Conservation (phyloP, 1,140 invertebrate genomes). For the Zaprionus camerounensis region DNA sequence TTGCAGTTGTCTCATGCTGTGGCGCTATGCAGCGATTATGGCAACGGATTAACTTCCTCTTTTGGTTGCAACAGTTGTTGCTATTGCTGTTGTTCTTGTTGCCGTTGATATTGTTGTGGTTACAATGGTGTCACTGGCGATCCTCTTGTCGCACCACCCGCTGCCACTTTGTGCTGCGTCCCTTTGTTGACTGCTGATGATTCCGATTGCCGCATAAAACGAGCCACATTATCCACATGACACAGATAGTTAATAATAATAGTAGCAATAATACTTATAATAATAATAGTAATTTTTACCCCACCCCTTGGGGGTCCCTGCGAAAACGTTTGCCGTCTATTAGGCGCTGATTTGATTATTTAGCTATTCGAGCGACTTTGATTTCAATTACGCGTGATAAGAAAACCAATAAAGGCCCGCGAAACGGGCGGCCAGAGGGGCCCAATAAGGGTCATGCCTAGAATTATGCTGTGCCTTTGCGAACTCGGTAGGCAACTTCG, state of each 20-base stretch:
- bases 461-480: conserved; percentile 43
- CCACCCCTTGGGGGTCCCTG: background rate
- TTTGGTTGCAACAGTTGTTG: conserved; percentile 31
- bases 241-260: conserved; percentile 46
- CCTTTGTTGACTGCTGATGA: conserved; percentile 39
- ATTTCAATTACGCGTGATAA: conserved; percentile 36
- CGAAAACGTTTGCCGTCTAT: conserved; percentile 45
- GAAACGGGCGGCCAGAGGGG: background rate
- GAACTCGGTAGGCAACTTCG: background rate
- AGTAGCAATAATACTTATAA: conserved; percentile 3
- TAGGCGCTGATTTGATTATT: conserved; percentile 39
- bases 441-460: conserved; percentile 40
- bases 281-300: background rate
- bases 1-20: conserved; percentile 73
- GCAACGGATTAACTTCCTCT: conserved; percentile 78
- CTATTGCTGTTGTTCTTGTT: conserved; percentile 15
- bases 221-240: conserved; percentile 46
- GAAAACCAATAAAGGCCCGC: background rate
- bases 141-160: conserved; percentile 49
- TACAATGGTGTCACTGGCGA: conserved; percentile 45
- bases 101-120: conserved; percentile 36
- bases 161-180: conserved; percentile 50
- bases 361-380: conserved; percentile 47
- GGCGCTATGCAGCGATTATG: conserved; percentile 80
- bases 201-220: conserved; percentile 36